Evolutionary conservation across 2,797 vertebrate genomes (phyloP).

Genomic region (Molossus molossus): DNA sequence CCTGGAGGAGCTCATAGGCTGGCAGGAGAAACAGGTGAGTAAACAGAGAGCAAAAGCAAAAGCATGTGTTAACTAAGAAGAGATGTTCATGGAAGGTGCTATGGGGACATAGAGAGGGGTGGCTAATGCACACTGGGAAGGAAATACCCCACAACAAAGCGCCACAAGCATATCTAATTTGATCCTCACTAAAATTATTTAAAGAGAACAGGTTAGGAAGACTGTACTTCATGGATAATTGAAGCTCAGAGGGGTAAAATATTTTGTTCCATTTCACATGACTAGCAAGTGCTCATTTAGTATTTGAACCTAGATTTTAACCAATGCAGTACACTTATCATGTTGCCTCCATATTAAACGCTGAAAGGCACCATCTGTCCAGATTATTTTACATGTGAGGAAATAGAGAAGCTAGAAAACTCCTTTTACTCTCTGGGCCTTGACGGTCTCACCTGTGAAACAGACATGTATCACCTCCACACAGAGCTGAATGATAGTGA

Average conservation of each 20-base stretch:
- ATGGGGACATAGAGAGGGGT: not conserved
- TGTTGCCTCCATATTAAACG: not conserved
- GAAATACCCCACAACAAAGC: not conserved
- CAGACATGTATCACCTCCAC: not conserved
- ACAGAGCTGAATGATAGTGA: not conserved
- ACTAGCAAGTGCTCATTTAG: not conserved
- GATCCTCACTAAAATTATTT: constrained; percentile 45
- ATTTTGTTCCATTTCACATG: not conserved
- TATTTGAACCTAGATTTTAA: constrained; percentile 4
- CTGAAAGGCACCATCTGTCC: not conserved
- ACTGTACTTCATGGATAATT: not conserved
- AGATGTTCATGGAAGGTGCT: not conserved
- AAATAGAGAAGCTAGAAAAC: constrained; percentile 5
- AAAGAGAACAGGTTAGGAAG: not conserved
- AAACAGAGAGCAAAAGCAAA: not conserved
- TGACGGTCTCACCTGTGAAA: not conserved
- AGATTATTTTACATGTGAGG: constrained; percentile 22
- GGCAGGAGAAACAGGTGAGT: not conserved
- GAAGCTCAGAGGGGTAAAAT: not conserved
- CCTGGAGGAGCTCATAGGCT: not conserved
- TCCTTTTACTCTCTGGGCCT: not conserved
- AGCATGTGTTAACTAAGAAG: not conserved
- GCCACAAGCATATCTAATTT: not conserved
- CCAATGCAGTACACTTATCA: not conserved
- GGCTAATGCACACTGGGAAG: not conserved